Conservation (phyloP, 2,888 invertebrate species). For the Mythimna lalbum region DNA sequence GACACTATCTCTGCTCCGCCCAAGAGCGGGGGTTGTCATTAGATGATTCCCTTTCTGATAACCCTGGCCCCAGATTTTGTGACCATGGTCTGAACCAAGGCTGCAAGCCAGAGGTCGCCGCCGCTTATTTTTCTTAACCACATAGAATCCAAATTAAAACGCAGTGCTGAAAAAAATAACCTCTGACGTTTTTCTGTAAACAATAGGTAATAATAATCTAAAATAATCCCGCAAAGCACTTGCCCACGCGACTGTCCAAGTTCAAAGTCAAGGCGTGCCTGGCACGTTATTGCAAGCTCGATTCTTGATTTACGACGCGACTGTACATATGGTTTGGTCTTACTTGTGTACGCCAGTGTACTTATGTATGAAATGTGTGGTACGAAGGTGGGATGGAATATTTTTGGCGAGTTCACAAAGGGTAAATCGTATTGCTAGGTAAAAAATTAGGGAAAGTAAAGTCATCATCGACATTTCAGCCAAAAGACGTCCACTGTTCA, state of each 20-base stretch:
- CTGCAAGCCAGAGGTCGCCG: no score
- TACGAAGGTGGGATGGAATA: conserved; percentile 52
- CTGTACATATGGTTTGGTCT: conserved; percentile 61
- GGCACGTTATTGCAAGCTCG: conserved; percentile 70
- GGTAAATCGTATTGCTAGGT: conserved; percentile 5
- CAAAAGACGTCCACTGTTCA: no score
- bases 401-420: conserved; percentile 33
- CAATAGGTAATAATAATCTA: neutral
- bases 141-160: neutral
- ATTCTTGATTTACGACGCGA: conserved; percentile 79
- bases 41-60: no score
- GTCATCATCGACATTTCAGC: no score
- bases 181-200: conserved; percentile 20
- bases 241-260: conserved; percentile 73
- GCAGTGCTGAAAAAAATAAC: neutral
- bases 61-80: no score
- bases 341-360: conserved; percentile 47
- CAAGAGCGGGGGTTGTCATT: no score
- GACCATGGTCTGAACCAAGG: no score
- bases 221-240: conserved; percentile 57
- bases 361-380: conserved; percentile 15
- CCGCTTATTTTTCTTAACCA: no score
- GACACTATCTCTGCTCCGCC: no score
- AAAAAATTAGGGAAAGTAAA: neutral
- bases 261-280: conserved; percentile 84